Evolutionary conservation across 2,797 vertebrate species (phyloP), one percentile per base, ranked within the genome.

Genomic region (Sebastes itinus): DNA sequence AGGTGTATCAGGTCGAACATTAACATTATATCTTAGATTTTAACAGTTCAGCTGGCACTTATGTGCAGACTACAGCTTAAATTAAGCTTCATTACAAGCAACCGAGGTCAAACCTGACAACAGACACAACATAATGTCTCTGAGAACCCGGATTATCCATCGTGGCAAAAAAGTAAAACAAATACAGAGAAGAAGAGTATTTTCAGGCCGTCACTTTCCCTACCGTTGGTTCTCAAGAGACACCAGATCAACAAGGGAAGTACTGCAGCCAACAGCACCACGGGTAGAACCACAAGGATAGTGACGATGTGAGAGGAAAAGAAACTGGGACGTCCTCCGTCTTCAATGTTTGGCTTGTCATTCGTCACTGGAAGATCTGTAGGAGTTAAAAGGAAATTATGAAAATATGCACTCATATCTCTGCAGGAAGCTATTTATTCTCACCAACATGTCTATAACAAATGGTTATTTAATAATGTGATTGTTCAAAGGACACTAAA

Each of bases 191-290:
- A 49, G 60, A n/a, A 13, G 22, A 27, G 18, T n/a, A 2, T 20
- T 70, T 63, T 59, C 55, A 4, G 7, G 32, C 2, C 0, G 0
- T 49, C 16, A 25, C 4, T 69, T 64, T 71, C 1, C 58, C 6
- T 84, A 94, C 92, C 88, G 81, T 72, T 84, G 25, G 13, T 59
- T 87, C 63, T 89, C 7, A 78, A 2, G 6, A 87, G 64, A 77
- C 85, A 86, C 78, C 88, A 91, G 66, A 88, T 64, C 6, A 90
- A 54, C 7, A 70, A 71, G 9, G 77, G 58, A 22, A 93, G 78
- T 4, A 32, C 4, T 18, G 61, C 77, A 54, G 46, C 75, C 7
- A 89, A 7, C 65, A 93, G 61, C 55, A 87, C 54, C 1, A 85
- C 56, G 10, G 80, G 68, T 59, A 49, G 75, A 87, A 91, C 80